phyloP scores from a whole-genome alignment of 2,888 invertebrate species.

The Sipha maydis region DNA sequence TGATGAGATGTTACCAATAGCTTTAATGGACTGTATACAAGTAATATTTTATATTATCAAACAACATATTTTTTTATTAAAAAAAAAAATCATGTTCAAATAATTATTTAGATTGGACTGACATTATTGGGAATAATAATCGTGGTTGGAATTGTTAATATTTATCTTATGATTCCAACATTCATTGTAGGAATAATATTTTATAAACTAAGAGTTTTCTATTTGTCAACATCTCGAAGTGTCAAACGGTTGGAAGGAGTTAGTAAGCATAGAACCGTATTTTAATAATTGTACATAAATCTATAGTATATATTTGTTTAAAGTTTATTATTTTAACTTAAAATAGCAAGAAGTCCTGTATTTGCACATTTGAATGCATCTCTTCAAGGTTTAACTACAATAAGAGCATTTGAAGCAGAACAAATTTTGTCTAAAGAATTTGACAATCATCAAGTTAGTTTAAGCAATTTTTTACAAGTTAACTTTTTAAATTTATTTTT shows the following conservation, averaged over 20 bases:
- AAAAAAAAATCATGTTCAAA: background rate
- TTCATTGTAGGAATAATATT: conserved; percentile 78
- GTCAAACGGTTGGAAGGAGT: conserved; percentile 84
- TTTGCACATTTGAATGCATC: conserved; percentile 92
- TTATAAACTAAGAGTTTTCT: conserved; percentile 79
- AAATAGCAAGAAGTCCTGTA: conserved; percentile 89
- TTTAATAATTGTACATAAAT: conserved; percentile 11
- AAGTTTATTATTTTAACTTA: conserved; percentile 13
- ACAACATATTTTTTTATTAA: conserved; percentile 69
- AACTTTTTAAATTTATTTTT: conserved; percentile 24
- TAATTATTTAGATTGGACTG: conserved; percentile 78
- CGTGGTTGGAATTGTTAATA: conserved; percentile 80
- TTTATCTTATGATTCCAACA: conserved; percentile 78
- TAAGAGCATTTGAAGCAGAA: conserved; percentile 88
- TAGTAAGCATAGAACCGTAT: conserved; percentile 73
- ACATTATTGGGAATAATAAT: conserved; percentile 81
- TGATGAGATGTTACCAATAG: conserved; percentile 73
- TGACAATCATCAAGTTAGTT: conserved; percentile 76
- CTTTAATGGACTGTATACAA: conserved; percentile 72
- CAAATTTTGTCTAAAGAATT: conserved; percentile 81
- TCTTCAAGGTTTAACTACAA: conserved; percentile 89
- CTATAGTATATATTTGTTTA: background rate
- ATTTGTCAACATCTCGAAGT: conserved; percentile 82
- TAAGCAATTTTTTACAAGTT: conserved; percentile 32
- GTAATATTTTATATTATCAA: conserved; percentile 62